Conservation (phyloP, 2,888 invertebrate species). For the Drosophila paranaensis region DNA sequence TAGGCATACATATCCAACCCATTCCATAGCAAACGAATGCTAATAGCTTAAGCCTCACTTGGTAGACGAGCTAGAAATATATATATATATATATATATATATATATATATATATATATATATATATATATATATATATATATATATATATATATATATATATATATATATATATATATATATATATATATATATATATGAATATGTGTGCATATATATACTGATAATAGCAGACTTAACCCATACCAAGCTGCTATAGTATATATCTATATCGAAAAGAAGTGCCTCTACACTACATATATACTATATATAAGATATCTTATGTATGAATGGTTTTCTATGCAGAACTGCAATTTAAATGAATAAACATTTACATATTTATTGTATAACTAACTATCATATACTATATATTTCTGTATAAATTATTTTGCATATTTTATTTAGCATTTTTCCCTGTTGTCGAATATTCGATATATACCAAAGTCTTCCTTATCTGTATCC, state of each 20-base stretch:
- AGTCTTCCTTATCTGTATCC: not conserved
- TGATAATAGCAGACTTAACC: slow-evolving; percentile 1
- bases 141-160: not conserved
- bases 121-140: not conserved
- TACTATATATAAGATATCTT: not conserved
- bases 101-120: not conserved
- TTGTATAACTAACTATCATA: no score
- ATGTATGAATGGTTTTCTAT: not conserved
- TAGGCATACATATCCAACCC: slow-evolving; percentile 2
- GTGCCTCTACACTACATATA: not conserved
- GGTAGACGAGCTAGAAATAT: not conserved
- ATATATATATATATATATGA: not conserved
- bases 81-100: not conserved
- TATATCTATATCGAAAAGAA: not conserved
- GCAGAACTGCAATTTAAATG: not conserved
- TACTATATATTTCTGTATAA: not conserved
- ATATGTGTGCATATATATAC: not conserved
- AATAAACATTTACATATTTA: not conserved
- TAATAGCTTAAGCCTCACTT: slow-evolving; percentile 28
- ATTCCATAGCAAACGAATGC: not conserved
- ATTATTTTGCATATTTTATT: not conserved
- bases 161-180: not conserved
- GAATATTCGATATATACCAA: no score
- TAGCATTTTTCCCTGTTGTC: not conserved
- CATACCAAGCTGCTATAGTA: not conserved